A percentile compares a stretch with the other conserved stretches of the same genome.
These are phyloP conservation scores for Linnaemya vulpina DNA, from an alignment of 2,888 invertebrate species.

Conservation along the genomic window DNA sequence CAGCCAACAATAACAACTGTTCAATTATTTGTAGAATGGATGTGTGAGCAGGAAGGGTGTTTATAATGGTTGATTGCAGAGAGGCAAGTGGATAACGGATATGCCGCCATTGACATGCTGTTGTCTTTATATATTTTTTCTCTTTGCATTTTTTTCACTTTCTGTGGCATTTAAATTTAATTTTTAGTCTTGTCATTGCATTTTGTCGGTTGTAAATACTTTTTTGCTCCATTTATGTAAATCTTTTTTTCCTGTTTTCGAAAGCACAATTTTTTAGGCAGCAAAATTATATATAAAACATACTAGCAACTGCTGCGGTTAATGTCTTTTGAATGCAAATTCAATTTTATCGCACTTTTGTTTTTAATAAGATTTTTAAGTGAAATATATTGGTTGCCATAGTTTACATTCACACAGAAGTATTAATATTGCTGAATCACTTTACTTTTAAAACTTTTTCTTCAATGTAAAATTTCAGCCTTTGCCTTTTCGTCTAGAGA, in stretches of 20 bases:
- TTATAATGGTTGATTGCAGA: conserved; percentile 35
- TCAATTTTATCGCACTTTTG: conserved; percentile 81
- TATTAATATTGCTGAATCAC: conserved; percentile 42
- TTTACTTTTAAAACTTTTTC: conserved; percentile 24
- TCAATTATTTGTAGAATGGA: conserved; percentile 15
- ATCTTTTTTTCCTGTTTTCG: conserved; percentile 11
- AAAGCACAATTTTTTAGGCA: conserved; percentile 61
- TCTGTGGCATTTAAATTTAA: conserved; percentile 75
- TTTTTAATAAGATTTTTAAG: conserved; percentile 79
- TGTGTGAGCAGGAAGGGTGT: conserved; percentile 28
- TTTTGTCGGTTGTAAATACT: conserved; percentile 41
- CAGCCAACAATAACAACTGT: conserved; percentile 33
- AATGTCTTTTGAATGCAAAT: conserved; percentile 81
- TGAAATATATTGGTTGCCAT: conserved; percentile 65
- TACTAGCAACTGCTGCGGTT: conserved; percentile 81
- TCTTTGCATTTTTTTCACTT: conserved; percentile 77
- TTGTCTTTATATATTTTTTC: conserved; percentile 59
- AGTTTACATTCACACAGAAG: conserved; percentile 30
- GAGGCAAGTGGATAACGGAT: conserved; percentile 55
- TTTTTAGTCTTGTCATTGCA: conserved; percentile 76
- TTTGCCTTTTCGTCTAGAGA: background rate
- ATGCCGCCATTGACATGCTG: conserved; percentile 69
- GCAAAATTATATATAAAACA: conserved; percentile 58
- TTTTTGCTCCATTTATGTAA: conserved; percentile 64
- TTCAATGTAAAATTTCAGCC: background rate